A percentile compares a stretch with the other conserved stretches of the same genome.
These are phyloP conservation scores for Pseudococcus viburni DNA, from an alignment of 2,888 invertebrate species.

Conservation along the genomic window DNA sequence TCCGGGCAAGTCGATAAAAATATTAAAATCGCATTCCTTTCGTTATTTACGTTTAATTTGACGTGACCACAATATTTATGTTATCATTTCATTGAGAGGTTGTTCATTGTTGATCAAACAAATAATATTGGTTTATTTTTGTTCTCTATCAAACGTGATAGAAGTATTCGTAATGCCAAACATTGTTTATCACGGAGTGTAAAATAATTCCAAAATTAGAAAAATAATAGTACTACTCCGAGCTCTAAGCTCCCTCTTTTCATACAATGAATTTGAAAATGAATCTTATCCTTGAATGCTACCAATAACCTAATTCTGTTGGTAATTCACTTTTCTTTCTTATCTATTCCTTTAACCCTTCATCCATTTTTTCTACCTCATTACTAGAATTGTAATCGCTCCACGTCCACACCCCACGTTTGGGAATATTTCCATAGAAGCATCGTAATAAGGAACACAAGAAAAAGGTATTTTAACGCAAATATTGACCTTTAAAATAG, in stretches of 20 bases:
- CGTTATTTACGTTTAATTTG: background rate
- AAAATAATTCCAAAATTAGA: background rate
- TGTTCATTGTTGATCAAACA: background rate
- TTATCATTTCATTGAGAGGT: background rate
- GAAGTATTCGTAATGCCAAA: background rate
- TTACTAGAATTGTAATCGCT: slow-evolving; percentile 8
- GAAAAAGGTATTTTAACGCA: slow-evolving; percentile 48
- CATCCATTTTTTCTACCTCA: background rate
- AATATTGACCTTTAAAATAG: slow-evolving; percentile 55
- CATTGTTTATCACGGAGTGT: background rate
- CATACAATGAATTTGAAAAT: background rate
- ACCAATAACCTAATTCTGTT: slow-evolving; percentile 16
- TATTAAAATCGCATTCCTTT: background rate
- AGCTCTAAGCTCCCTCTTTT: background rate
- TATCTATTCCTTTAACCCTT: background rate
- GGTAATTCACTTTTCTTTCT: slow-evolving; percentile 5
- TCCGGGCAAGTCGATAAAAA: background rate
- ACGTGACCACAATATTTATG: background rate
- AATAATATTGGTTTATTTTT: too few relatives aligned
- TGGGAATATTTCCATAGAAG: slow-evolving; percentile 1
- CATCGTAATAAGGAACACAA: background rate
- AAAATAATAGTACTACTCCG: background rate
- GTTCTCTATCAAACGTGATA: too few relatives aligned
- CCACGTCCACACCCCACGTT: background rate
- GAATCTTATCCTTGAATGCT: slow-evolving; percentile 20